Base-by-base conservation (phyloP, 1,140 invertebrate genomes). In the Drosophila pachea region DNA sequence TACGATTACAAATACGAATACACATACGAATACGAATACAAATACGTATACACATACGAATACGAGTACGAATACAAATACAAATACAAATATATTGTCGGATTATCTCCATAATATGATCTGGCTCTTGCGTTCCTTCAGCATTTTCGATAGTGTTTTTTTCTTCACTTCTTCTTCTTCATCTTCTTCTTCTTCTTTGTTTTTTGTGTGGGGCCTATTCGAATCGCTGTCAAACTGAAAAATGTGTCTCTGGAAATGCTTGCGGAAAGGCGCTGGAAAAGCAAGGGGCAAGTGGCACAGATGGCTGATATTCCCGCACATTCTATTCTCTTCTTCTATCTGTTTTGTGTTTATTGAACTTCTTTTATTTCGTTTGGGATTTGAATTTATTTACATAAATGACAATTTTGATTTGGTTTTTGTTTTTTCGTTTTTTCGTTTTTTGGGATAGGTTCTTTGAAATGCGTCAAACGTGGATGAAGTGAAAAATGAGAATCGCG, bases 311-410 rank as follows among this genome's bases (percentile, higher is more conserved):
- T 3, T 22, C 22, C 22, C 22, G 22, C 22, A 22, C 22, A 22
- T 22, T 55, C 65, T 45, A 74, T 74, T 42, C 9, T 49, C 7
- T 48, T 53, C 53, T 43, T 73, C 22, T 22, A 22, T 22, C 22
- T 22, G 22, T 49, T 52, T 55, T 29, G 31, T 36, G 11, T 42
- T 64, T 53, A 47, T 66, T 66, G 43, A 36, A 58, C 65, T 47
- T 73, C 38, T 38, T 56, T 70, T 45, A 50, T 64, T 47, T 52
- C 35, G 53, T 7, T 68, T 63, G 43, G 52, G 12, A 61, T 70
- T 74, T 76, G 22, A 60, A 64, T 64, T 76, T 83, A 83, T 83
- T 78, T 78, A 83, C 78, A 84, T 84, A 54, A 73, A 67, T 78
- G 68, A 78, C 76, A 22, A 22, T 22, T 22, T 22, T 22, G 22